phyloP scores from a whole-genome alignment of 2,888 invertebrate genomes.

The Pimpla rufipes region DNA sequence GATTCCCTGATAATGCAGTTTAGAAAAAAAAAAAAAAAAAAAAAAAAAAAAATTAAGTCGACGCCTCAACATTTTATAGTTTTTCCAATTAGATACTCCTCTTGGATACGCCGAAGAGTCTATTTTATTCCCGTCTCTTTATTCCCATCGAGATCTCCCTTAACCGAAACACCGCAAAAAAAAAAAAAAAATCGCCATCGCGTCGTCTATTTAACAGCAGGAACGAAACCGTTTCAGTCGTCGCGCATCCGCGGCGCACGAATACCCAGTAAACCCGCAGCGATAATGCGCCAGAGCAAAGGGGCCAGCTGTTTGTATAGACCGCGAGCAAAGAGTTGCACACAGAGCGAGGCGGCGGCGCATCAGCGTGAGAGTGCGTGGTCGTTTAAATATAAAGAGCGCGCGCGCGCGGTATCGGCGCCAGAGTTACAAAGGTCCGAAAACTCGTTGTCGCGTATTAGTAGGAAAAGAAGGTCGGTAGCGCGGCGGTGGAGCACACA shows the following conservation, averaged over 20 bases:
- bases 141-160: no score
- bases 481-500: background rate
- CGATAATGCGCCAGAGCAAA: slow-evolving; percentile 29
- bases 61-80: background rate
- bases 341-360: background rate
- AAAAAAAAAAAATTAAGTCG: no score
- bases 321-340: slow-evolving; percentile 7
- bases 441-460: background rate
- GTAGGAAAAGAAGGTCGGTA: background rate
- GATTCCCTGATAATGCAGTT: no score
- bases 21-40: no score
- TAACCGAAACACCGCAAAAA: no score
- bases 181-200: no score
- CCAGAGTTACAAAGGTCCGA: slow-evolving; percentile 4
- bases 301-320: slow-evolving; percentile 42
- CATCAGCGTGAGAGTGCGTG: no score
- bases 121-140: no score
- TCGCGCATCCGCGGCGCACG: background rate
- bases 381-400: slow-evolving; percentile 31
- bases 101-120: background rate
- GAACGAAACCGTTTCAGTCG: background rate
- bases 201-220: no score
- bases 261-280: background rate
- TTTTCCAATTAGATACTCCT: no score
- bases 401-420: slow-evolving; percentile 24